Evolutionary conservation across 2,888 invertebrate genomes (phyloP).

Genomic region (Agrotis clavis): DNA sequence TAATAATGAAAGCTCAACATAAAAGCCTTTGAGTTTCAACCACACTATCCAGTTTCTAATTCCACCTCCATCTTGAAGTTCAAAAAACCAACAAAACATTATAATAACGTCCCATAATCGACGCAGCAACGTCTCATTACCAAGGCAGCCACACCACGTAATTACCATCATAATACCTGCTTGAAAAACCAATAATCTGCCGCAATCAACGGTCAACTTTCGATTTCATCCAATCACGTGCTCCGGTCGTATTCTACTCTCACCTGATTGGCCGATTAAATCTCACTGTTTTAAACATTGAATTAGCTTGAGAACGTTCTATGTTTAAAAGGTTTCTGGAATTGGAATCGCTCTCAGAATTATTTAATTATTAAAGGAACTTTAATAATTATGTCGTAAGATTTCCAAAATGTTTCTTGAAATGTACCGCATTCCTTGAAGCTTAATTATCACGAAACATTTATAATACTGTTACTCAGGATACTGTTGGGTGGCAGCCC

Average conservation of each 20-base stretch:
- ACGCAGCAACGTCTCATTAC: slow-evolving; percentile 69
- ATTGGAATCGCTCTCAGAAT: slow-evolving; percentile 4
- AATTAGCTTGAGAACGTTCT: slow-evolving; percentile 15
- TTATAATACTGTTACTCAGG: too few relatives aligned
- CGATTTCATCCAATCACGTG: slow-evolving; percentile 77
- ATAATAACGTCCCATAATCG: slow-evolving; percentile 53
- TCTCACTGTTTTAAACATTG: slow-evolving; percentile 30
- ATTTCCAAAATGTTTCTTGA: too few relatives aligned
- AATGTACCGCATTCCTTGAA: too few relatives aligned
- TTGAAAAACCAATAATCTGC: slow-evolving; percentile 74
- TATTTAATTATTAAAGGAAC: not conserved
- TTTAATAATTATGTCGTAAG: not conserved
- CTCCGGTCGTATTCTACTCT: slow-evolving; percentile 67
- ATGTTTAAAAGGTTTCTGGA: not conserved
- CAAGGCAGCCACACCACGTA: slow-evolving; percentile 46
- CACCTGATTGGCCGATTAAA: slow-evolving; percentile 60
- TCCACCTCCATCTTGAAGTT: slow-evolving; percentile 4
- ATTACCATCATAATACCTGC: slow-evolving; percentile 56
- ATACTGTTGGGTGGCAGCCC: too few relatives aligned
- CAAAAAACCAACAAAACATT: slow-evolving; percentile 44
- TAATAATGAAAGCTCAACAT: too few relatives aligned
- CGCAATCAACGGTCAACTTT: slow-evolving; percentile 73
- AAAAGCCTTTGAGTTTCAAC: not conserved
- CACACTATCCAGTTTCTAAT: slow-evolving; percentile 14
- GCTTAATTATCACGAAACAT: too few relatives aligned